phyloP scores from a whole-genome alignment of 2,888 invertebrate species.

The Eupithecia centaureata region DNA sequence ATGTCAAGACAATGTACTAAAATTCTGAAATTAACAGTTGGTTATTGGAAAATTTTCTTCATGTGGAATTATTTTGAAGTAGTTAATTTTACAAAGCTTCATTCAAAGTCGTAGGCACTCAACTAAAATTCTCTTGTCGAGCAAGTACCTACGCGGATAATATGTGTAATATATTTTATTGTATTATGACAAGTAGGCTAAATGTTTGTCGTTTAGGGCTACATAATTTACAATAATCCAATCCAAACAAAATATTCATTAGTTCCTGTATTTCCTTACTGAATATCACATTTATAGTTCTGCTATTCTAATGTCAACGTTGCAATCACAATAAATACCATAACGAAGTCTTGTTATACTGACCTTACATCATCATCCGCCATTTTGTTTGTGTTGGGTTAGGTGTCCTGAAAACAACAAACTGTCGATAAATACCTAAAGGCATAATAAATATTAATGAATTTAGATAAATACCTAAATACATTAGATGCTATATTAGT shows the following conservation, averaged over 20 bases:
- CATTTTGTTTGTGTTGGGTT: slow-evolving; percentile 87
- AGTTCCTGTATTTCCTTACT: too few species aligned
- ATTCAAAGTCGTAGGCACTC: too few species aligned
- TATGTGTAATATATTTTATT: not conserved
- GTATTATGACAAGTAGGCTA: too few species aligned
- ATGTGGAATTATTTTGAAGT: too few species aligned
- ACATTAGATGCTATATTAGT: not conserved
- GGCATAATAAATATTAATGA: too few species aligned
- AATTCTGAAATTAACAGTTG: not conserved
- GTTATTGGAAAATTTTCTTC: not conserved
- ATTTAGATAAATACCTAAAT: too few species aligned
- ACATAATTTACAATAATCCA: too few species aligned
- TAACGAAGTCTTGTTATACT: slow-evolving; percentile 55
- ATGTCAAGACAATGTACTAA: not conserved
- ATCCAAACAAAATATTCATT: too few species aligned
- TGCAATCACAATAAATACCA: not conserved
- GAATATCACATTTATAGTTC: not conserved
- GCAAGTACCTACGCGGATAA: too few species aligned
- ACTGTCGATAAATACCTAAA: slow-evolving; percentile 23
- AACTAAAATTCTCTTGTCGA: too few species aligned
- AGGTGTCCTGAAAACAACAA: slow-evolving; percentile 82
- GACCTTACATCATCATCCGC: slow-evolving; percentile 98
- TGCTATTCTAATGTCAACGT: not conserved
- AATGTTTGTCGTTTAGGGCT: too few species aligned
- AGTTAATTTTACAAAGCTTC: not conserved